Conservation (phyloP, 2,797 vertebrate species). For the Tenualosa ilisha region DNA sequence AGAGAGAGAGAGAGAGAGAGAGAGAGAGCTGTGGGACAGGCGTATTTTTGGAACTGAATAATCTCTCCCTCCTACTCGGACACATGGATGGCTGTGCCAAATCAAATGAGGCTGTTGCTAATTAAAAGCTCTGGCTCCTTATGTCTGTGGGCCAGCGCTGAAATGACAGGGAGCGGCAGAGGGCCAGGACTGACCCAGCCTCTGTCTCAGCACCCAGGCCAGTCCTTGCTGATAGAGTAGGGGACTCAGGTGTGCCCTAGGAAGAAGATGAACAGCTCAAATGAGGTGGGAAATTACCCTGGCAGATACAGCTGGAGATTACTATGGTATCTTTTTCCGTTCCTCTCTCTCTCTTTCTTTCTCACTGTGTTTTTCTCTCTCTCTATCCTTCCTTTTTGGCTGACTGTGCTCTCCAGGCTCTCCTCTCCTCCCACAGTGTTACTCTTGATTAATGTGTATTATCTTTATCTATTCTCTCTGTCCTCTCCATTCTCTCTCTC, state of each 20-base stretch:
- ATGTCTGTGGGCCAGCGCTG: neutral
- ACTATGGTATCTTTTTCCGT: neutral
- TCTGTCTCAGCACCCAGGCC: neutral
- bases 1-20: slow-evolving; percentile 17
- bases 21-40: slow-evolving; percentile 17
- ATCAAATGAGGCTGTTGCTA: slow-evolving; percentile 5
- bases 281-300: neutral
- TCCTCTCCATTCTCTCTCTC: neutral
- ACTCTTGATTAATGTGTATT: slow-evolving; percentile 21
- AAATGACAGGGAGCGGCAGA: neutral
- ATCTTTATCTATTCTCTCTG: neutral
- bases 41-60: slow-evolving; percentile 6
- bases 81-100: neutral
- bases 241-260: slow-evolving; percentile 3
- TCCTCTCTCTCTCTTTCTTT: neutral
- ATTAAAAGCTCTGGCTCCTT: slow-evolving; percentile 5
- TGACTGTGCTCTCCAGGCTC: neutral
- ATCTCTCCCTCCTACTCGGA: neutral
- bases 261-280: slow-evolving; percentile 6
- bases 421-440: neutral
- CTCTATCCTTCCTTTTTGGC: slow-evolving; percentile 13
- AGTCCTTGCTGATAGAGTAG: neutral
- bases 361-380: slow-evolving; percentile 34
- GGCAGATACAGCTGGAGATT: slow-evolving; percentile 2
- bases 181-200: neutral